phyloP scores from a whole-genome alignment of 2,888 invertebrate species.

The Philaethria dido region DNA sequence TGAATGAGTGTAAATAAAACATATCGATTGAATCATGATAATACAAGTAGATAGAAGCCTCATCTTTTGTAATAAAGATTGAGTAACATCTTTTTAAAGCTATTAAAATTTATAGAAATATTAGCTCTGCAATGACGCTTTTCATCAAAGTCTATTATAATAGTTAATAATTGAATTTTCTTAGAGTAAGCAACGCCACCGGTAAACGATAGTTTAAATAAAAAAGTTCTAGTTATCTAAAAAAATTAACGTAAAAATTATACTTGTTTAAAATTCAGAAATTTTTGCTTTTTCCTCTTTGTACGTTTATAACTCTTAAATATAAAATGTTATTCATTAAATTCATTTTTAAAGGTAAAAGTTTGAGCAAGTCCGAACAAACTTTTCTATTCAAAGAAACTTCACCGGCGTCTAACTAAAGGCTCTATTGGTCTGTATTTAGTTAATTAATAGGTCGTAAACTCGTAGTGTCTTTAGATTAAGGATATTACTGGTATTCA shows the following conservation, averaged over 20 bases:
- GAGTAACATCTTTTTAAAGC: too few species aligned
- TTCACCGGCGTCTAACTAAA: constrained; percentile 13
- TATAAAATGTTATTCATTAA: constrained; percentile 17
- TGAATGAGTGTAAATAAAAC: too few species aligned
- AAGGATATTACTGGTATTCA: constrained; percentile 40
- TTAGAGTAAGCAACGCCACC: neutral
- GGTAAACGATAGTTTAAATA: neutral
- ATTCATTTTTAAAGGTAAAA: constrained; percentile 16
- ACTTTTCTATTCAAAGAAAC: constrained; percentile 26
- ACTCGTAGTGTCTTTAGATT: constrained; percentile 40
- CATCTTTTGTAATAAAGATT: too few species aligned
- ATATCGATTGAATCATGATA: too few species aligned
- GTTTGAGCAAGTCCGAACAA: constrained; percentile 4
- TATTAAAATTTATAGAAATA: too few species aligned
- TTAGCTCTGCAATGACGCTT: too few species aligned
- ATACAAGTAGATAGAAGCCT: too few species aligned
- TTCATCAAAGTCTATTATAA: too few species aligned
- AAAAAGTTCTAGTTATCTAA: neutral
- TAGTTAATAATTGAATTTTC: too few species aligned
- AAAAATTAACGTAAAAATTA: neutral
- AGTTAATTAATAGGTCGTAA: constrained; percentile 45
- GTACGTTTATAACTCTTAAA: constrained; percentile 4
- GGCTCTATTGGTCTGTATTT: constrained; percentile 35
- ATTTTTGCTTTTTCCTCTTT: neutral
- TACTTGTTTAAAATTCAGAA: neutral